Evolutionary conservation across 2,888 invertebrate genomes (phyloP).

Genomic region (Dolomedes plantarius): DNA sequence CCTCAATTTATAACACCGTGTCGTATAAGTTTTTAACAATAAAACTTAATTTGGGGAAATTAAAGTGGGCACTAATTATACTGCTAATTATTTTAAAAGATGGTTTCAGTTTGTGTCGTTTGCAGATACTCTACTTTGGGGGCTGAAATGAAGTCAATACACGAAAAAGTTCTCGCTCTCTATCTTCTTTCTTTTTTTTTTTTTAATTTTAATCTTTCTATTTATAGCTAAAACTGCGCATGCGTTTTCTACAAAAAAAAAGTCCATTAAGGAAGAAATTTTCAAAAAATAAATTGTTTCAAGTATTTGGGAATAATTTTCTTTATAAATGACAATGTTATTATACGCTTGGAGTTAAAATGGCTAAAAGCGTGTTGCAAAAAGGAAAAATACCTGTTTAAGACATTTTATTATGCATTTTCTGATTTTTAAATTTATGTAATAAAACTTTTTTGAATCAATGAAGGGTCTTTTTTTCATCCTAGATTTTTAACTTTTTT

Average conservation of each 20-base stretch:
- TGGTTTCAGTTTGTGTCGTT: constrained; percentile 13
- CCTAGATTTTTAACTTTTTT: too few species aligned
- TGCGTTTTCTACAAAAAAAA: background rate
- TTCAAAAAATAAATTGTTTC: background rate
- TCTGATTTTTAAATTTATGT: too few species aligned
- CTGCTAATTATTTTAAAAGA: constrained; percentile 46
- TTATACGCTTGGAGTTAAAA: too few species aligned
- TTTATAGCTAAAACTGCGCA: background rate
- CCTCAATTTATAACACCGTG: constrained; percentile 16
- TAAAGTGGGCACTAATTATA: constrained; percentile 40
- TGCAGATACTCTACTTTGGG: background rate
- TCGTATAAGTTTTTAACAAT: constrained; percentile 15
- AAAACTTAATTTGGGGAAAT: constrained; percentile 22
- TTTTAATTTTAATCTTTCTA: background rate
- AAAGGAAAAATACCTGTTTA: too few species aligned
- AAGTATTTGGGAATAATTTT: background rate
- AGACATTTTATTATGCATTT: too few species aligned
- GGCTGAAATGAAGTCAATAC: background rate
- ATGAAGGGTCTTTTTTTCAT: too few species aligned
- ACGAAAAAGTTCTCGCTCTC: background rate
- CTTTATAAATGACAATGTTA: too few species aligned
- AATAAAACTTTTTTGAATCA: too few species aligned
- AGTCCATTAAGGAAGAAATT: background rate
- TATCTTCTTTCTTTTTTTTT: background rate
- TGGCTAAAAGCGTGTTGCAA: too few species aligned